phyloP scores from a whole-genome alignment of 2,888 invertebrate genomes.

The Baccha elongata region DNA sequence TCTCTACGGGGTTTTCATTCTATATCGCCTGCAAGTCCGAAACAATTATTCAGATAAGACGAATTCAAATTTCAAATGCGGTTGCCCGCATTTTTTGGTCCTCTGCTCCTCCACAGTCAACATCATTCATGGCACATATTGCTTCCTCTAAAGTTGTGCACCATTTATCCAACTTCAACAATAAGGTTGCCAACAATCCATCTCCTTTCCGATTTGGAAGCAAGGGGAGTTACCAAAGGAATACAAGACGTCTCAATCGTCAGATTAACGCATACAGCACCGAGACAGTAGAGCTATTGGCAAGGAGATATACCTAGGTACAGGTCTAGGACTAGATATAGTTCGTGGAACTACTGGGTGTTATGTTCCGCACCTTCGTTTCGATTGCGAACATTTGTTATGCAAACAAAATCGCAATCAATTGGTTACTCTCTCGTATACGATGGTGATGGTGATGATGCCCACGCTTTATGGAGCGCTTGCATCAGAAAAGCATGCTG shows the following conservation, averaged over 20 bases:
- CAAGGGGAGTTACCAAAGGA: conserved; percentile 15
- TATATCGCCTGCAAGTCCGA: conserved; percentile 52
- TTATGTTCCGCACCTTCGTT: conserved; percentile 73
- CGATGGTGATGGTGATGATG: conserved; percentile 47
- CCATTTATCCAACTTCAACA: conserved; percentile 66
- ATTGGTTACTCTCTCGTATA: conserved; percentile 61
- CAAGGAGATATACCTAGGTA: conserved; percentile 16
- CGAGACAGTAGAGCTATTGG: conserved; percentile 5
- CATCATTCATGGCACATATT: conserved; percentile 13
- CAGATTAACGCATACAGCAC: conserved; percentile 65
- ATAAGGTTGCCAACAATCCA: conserved; percentile 64
- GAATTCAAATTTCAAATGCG: conserved; percentile 59
- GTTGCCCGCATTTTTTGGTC: conserved; percentile 62
- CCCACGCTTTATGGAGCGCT: conserved; percentile 57
- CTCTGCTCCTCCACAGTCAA: not conserved
- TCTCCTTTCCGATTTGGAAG: conserved; percentile 29
- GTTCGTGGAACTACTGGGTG: conserved; percentile 36
- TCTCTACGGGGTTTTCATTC: conserved; percentile 46
- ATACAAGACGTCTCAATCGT: conserved; percentile 65
- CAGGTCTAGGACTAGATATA: conserved; percentile 2
- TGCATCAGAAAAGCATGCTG: conserved; percentile 13
- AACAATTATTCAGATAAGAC: conserved; percentile 71
- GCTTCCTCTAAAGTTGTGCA: conserved; percentile 23
- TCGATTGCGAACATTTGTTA: conserved; percentile 69
- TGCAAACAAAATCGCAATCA: conserved; percentile 74